Percentiles rank a stretch among this genome's conserved stretches.
Conservation (phyloP, 1,140 invertebrate genomes). For the Zaprionus kolodkinae region DNA sequence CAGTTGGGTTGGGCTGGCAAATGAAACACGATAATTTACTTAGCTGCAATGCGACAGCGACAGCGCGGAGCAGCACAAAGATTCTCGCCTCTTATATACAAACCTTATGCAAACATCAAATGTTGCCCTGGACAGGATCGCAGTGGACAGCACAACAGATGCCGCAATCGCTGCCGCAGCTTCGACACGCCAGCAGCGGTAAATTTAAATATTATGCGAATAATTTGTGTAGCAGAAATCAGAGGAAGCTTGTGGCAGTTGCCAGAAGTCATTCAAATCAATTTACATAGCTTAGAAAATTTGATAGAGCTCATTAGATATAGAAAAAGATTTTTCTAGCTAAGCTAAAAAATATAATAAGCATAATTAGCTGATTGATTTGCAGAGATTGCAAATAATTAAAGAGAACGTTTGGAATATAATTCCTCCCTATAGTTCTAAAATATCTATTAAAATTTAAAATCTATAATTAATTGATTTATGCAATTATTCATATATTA, state of each 20-base stretch:
- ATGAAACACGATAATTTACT: slow-evolving; percentile 82
- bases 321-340: too few species aligned
- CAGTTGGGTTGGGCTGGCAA: slow-evolving; percentile 52
- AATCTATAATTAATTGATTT: too few species aligned
- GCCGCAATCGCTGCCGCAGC: neutral
- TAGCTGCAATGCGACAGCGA: slow-evolving; percentile 62
- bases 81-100: slow-evolving; percentile 21
- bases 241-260: neutral
- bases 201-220: slow-evolving; percentile 39
- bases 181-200: neutral
- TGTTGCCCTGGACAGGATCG: too few species aligned
- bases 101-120: slow-evolving; percentile 54
- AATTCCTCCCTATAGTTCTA: too few species aligned
- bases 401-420: too few species aligned
- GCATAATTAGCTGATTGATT: too few species aligned
- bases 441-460: too few species aligned
- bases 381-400: too few species aligned
- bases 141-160: slow-evolving; percentile 48
- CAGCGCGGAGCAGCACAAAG: slow-evolving; percentile 14
- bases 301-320: too few species aligned
- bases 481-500: too few species aligned
- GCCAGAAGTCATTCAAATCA: neutral
- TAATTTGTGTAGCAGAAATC: neutral
- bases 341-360: too few species aligned
- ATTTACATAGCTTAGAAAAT: neutral